Conservation (phyloP, 2,888 invertebrate species). For the Chrysolina oricalcia region DNA sequence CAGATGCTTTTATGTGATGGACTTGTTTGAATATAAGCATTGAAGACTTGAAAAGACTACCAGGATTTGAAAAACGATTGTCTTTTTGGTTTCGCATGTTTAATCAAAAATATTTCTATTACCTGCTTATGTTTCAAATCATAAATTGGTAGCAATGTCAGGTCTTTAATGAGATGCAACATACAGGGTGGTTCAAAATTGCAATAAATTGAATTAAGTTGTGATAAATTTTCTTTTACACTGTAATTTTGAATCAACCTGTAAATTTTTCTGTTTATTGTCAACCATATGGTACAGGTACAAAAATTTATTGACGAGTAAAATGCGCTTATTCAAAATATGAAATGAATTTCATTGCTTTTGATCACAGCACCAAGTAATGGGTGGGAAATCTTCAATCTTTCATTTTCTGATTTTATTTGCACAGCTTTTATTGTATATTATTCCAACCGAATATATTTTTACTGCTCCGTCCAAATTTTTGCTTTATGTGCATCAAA, state of each 20-base stretch:
- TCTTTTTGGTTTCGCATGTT: not conserved
- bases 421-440: too few species aligned
- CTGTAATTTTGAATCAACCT: constrained; percentile 6
- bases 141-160: not conserved
- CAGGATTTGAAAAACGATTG: not conserved
- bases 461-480: too few species aligned
- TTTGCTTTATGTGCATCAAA: too few species aligned
- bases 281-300: not conserved
- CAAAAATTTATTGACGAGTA: constrained; percentile 1
- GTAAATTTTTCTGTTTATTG: not conserved
- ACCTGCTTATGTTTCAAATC: not conserved
- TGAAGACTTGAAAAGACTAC: constrained; percentile 26
- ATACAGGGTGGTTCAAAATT: constrained; percentile 5
- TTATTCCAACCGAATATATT: too few species aligned
- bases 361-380: not conserved
- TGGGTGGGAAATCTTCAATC: too few species aligned
- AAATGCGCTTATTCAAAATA: constrained; percentile 28
- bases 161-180: constrained; percentile 6
- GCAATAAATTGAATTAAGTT: not conserved
- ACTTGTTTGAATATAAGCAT: constrained; percentile 18
- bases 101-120: too few species aligned
- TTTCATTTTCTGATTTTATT: too few species aligned
- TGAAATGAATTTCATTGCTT: constrained; percentile 39
- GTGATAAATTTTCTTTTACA: not conserved
- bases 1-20: constrained; percentile 16